Conservation (phyloP, 2,113 vertebrate genomes). For the Numida meleagris region DNA sequence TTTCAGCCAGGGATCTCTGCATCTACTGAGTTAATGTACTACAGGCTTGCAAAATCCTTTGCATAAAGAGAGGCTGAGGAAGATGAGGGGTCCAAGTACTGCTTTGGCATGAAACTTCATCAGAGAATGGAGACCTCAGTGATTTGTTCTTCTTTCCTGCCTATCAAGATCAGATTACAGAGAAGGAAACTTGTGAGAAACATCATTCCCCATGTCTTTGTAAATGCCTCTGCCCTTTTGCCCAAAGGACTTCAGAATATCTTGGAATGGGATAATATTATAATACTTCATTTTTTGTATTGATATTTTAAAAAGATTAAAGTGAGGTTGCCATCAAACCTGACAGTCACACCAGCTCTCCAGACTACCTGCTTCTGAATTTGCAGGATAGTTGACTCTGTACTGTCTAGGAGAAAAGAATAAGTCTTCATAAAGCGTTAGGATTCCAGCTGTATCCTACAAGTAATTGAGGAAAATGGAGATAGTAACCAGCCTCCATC, state of each 20-base stretch:
- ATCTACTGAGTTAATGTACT: not conserved
- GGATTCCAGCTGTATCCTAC: not conserved
- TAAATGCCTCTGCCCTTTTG: not conserved
- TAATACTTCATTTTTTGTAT: not conserved
- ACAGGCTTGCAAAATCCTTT: not conserved
- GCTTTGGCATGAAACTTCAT: not conserved
- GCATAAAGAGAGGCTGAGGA: not conserved
- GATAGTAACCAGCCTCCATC: not conserved
- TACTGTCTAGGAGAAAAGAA: not conserved
- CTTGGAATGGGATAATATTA: not conserved
- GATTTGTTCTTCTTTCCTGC: not conserved
- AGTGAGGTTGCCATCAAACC: not conserved
- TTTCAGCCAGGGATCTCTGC: not conserved
- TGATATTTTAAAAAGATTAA: not conserved
- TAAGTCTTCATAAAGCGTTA: not conserved
- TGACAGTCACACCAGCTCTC: not conserved
- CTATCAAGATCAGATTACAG: not conserved
- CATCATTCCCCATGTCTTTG: not conserved
- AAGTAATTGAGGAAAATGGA: not conserved
- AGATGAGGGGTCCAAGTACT: not conserved
- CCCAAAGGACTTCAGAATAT: not conserved
- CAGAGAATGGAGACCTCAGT: not conserved
- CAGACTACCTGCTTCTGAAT: not conserved
- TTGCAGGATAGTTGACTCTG: not conserved
- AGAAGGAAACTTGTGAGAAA: not conserved